phyloP scores from a whole-genome alignment of 2,113 vertebrate species.

The Puma concolor region DNA sequence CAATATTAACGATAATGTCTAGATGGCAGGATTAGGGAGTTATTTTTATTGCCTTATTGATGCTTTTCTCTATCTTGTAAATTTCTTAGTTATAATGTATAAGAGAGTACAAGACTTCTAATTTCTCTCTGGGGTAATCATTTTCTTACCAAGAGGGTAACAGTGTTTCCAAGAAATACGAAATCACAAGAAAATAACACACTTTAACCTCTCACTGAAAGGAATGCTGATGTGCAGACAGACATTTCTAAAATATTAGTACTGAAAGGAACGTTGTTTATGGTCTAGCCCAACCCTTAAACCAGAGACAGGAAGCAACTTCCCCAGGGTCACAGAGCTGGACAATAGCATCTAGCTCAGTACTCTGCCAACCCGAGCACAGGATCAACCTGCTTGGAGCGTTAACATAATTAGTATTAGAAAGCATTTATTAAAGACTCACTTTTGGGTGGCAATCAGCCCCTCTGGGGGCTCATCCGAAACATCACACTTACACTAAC shows the following conservation, averaged over 20 bases:
- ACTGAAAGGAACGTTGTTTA: not conserved
- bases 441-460: not conserved
- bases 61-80: not conserved
- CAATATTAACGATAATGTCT: not conserved
- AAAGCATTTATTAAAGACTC: not conserved
- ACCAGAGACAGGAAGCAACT: not conserved
- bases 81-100: not conserved
- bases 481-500: not conserved
- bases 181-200: not conserved
- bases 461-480: not conserved
- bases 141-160: not conserved
- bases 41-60: not conserved
- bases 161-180: not conserved
- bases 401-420: not conserved
- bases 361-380: not conserved
- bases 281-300: not conserved
- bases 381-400: not conserved
- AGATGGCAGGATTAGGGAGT: not conserved
- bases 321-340: not conserved
- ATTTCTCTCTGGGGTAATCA: constrained; percentile 22
- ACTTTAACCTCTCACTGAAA: not conserved
- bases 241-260: not conserved
- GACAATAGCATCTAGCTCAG: not conserved
- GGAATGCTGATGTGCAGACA: not conserved
- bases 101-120: not conserved